Evolutionary conservation across 1,140 invertebrate genomes (phyloP).

Genomic region (Thereuonema tuberculata): DNA sequence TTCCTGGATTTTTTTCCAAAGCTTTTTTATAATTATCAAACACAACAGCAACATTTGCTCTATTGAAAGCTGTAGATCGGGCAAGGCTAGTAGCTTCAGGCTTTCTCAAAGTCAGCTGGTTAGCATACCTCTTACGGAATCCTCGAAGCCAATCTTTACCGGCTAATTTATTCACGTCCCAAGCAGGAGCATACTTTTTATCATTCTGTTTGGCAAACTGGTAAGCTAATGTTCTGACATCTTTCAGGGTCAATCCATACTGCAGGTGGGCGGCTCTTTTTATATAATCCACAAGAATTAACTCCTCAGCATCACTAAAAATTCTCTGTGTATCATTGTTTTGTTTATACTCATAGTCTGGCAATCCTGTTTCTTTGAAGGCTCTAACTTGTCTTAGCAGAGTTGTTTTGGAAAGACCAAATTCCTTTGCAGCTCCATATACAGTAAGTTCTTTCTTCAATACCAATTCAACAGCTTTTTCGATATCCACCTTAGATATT

Average conservation of each 20-base stretch:
- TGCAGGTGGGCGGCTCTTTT: neutral
- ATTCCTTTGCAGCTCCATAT: neutral
- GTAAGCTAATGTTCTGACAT: neutral
- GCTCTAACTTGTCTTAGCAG: neutral
- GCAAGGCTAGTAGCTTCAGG: neutral
- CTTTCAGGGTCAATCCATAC: neutral
- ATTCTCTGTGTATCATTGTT: neutral
- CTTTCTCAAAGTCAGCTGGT: neutral
- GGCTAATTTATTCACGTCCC: neutral
- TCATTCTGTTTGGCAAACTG: neutral
- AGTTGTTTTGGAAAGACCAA: neutral
- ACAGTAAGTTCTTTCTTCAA: neutral
- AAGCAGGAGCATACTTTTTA: neutral
- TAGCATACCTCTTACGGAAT: neutral
- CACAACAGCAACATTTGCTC: neutral
- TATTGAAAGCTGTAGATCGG: neutral
- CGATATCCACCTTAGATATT: neutral
- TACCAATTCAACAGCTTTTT: neutral
- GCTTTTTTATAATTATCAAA: neutral
- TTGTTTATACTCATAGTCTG: neutral
- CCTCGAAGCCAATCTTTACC: neutral
- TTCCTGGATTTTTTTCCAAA: neutral
- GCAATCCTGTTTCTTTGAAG: neutral
- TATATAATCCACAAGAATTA: no score
- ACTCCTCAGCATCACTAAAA: neutral